Conservation (phyloP, 2,888 invertebrate species). For the Ceramica pisi region DNA sequence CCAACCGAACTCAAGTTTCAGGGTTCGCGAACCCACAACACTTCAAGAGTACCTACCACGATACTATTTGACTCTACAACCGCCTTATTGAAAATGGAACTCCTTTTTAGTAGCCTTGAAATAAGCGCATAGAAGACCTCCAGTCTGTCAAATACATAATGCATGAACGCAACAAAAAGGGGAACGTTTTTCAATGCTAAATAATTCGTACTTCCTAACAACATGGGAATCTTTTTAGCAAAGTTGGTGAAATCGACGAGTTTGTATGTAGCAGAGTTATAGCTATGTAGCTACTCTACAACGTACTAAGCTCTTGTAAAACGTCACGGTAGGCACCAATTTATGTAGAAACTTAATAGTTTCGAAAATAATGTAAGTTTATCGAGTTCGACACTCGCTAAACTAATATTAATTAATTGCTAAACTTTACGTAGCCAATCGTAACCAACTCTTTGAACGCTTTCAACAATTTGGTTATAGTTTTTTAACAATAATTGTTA, state of each 20-base stretch:
- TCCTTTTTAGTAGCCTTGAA: slow-evolving; percentile 8
- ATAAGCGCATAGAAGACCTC: background rate
- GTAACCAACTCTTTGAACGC: too few relatives aligned
- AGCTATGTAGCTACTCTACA: background rate
- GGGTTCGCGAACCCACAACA: background rate
- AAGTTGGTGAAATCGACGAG: too few relatives aligned
- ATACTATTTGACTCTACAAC: background rate
- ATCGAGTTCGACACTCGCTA: background rate
- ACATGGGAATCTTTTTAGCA: slow-evolving; percentile 18
- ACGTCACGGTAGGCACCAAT: background rate
- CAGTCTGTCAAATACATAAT: slow-evolving; percentile 16
- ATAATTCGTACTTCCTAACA: slow-evolving; percentile 18
- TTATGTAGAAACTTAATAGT: background rate
- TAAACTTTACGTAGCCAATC: background rate
- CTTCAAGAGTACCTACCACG: background rate
- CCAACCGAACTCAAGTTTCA: background rate
- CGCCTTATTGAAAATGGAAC: background rate
- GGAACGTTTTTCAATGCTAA: slow-evolving; percentile 11
- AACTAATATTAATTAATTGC: background rate
- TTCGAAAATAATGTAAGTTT: background rate
- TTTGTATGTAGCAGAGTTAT: too few relatives aligned
- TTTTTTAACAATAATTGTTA: slow-evolving; percentile 7
- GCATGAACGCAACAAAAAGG: slow-evolving; percentile 11
- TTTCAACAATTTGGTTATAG: slow-evolving; percentile 3
- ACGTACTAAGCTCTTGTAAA: background rate